Conservation (phyloP, 2,113 vertebrate genomes). For the Cavia porcellus region DNA sequence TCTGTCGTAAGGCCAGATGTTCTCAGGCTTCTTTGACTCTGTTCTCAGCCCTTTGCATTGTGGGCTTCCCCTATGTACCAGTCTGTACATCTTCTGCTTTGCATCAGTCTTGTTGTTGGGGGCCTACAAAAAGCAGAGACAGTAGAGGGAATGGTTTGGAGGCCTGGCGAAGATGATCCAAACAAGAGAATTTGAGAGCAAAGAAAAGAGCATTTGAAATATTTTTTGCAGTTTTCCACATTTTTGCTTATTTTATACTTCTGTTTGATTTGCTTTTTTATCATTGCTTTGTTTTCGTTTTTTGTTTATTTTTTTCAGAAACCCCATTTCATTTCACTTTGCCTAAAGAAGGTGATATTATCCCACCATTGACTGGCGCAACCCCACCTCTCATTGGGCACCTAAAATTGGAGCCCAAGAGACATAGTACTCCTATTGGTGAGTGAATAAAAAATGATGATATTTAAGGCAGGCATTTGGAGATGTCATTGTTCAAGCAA, state of each 20-base stretch:
- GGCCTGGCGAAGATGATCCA: background rate
- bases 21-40: background rate
- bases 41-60: background rate
- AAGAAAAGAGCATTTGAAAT: constrained; percentile 47
- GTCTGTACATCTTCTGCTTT: background rate
- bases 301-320: constrained; percentile 86
- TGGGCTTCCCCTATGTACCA: background rate
- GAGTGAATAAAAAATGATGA: constrained; percentile 81
- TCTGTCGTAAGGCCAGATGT: background rate
- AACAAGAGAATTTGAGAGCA: constrained; percentile 30
- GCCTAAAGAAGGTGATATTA: constrained; percentile 93
- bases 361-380: constrained; percentile 89
- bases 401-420: constrained; percentile 94
- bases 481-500: background rate
- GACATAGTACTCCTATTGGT: constrained; percentile 99
- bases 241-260: constrained; percentile 60
- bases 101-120: background rate
- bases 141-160: background rate
- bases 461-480: constrained; percentile 42
- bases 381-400: constrained; percentile 93
- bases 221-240: constrained; percentile 32
- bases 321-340: constrained; percentile 94
- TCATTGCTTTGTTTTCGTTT: constrained; percentile 61
- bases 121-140: background rate
- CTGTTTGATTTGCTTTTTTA: constrained; percentile 54